Percentiles rank a stretch among this genome's conserved stretches.
These are phyloP conservation scores for Malurus melanocephalus DNA, from an alignment of 2,113 vertebrate genomes.

Conservation along the genomic window DNA sequence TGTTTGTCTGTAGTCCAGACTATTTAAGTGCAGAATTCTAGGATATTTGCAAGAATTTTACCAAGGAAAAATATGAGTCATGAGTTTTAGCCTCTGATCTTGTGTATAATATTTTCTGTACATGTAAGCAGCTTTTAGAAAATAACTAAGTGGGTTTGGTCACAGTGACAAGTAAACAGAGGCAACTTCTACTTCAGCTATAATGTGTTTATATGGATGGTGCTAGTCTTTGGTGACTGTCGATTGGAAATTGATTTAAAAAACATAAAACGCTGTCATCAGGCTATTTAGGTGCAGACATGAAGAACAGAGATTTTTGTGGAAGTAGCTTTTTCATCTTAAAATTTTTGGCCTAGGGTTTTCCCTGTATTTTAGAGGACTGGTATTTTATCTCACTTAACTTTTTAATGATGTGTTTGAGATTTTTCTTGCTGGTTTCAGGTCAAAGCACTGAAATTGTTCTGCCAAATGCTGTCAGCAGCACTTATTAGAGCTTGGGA, in stretches of 20 bases:
- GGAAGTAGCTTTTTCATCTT: neutral
- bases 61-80: neutral
- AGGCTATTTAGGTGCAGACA: neutral
- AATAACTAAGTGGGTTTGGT: neutral
- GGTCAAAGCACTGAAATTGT: slow-evolving; percentile 9
- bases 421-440: slow-evolving; percentile 27
- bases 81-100: neutral
- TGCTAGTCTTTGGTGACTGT: neutral
- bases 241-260: neutral
- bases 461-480: neutral
- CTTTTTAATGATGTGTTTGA: neutral
- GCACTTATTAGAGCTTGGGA: neutral
- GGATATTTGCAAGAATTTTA: neutral
- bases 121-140: neutral
- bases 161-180: neutral
- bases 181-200: neutral
- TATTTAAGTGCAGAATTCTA: neutral
- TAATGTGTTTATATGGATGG: neutral
- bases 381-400: neutral
- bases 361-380: neutral
- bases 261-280: neutral
- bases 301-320: neutral
- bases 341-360: neutral
- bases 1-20: neutral
- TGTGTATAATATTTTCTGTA: neutral